phyloP scores from a whole-genome alignment of 1,140 invertebrate species.

The Phocides pigmalion region DNA sequence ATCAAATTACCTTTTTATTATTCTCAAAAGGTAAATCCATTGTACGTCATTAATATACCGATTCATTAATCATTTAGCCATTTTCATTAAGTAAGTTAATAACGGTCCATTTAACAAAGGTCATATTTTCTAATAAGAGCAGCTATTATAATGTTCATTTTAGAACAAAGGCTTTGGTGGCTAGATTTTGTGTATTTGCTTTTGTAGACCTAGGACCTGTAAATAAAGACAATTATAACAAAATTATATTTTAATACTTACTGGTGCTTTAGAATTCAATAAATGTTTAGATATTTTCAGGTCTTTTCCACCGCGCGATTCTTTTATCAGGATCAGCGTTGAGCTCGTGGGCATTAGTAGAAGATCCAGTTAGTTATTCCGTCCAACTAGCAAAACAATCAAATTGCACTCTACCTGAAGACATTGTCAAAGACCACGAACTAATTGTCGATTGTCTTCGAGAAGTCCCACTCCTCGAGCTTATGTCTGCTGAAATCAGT shows the following conservation, averaged over 20 bases:
- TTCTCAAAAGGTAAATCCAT: background rate
- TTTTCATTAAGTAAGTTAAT: conserved; percentile 19
- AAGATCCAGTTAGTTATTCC: conserved; percentile 94
- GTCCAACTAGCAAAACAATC: conserved; percentile 92
- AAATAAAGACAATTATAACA: too few relatives aligned
- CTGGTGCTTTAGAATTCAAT: background rate
- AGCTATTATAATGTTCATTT: conserved; percentile 5
- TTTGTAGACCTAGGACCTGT: too few relatives aligned
- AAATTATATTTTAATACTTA: too few relatives aligned
- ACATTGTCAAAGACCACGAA: conserved; percentile 91
- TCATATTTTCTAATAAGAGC: conserved; percentile 4
- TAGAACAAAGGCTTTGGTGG: background rate
- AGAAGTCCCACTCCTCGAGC: conserved; percentile 89
- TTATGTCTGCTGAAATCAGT: conserved; percentile 91
- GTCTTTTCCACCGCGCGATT: conserved; percentile 95
- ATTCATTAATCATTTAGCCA: conserved; percentile 20
- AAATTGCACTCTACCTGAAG: conserved; percentile 93
- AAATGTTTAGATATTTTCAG: conserved; percentile 68
- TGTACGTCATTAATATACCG: conserved; percentile 10
- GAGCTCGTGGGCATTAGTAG: conserved; percentile 96
- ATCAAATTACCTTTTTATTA: conserved; percentile 1
- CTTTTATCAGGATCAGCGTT: conserved; percentile 96
- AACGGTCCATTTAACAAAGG: conserved; percentile 13
- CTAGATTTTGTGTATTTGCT: too few relatives aligned
- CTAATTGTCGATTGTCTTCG: conserved; percentile 92